Evolutionary conservation across 2,113 vertebrate species (phyloP), one percentile per base, ranked within the genome.

Genomic region (Psittacula cyanocephala): DNA sequence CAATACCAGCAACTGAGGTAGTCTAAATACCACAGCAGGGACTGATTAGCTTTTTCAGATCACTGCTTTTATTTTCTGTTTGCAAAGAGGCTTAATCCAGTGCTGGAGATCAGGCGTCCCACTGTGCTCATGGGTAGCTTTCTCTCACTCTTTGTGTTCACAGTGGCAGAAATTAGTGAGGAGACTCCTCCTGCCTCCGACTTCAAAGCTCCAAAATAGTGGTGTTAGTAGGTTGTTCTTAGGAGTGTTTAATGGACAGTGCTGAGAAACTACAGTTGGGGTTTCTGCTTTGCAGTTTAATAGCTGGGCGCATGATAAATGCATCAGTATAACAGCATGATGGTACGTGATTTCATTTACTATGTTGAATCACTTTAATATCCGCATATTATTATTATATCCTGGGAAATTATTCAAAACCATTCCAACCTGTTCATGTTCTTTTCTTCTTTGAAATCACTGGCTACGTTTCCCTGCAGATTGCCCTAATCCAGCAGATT

Each of bases 21-120:
- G 93, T 97, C 96, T 98, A 97, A 98, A 98, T 98, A 97, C 97
- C 98, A 78, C 98, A 98, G 98, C 98, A 97, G 98, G 98, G 86
- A 96, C 97, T 98, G 98, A 98, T 98, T 98, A 98, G 98, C 97
- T 98, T 98, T 98, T 98, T 98, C 97, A 98, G 98, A 98, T 98
- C 96, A 90, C 95, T 88, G 97, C 97, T 97, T 98, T 98, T 98
- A 98, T 98, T 98, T 43, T 37, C 93, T 98, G 93, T 97, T 98
- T 97, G 97, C 95, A 96, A 95, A 97, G 97, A 97, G 93, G 93
- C 97, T 98, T 98, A 98, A 98, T 98, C 98, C 97, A 96, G 97
- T 97, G 96, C 97, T 97, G 93, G 92, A 96, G 95, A 98, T 97
- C 95, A 97, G 97, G 81, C 91, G 1, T 95, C 98, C 97, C 96